Evolutionary conservation across 1,140 invertebrate genomes (phyloP), one percentile per base, ranked within the genome.

Genomic region (Meloidogyne exigua): DNA sequence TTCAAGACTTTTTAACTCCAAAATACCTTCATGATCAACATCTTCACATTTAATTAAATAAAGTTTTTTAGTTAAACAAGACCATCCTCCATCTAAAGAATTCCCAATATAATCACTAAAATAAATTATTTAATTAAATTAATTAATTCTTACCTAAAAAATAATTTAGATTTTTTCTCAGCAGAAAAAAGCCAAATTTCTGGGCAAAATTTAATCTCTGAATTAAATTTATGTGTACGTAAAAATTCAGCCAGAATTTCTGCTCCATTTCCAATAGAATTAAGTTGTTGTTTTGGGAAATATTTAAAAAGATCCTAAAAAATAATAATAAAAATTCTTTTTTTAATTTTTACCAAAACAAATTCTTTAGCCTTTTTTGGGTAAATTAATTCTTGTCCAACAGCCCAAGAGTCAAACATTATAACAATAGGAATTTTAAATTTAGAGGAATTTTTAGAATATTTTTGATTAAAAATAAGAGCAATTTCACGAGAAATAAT

Each of bases 401-500:
- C 18, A 36, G 66, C 66, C 70, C 70, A 72, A 26, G 70, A 72
- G 21, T 66, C 39, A 11, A 42, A 72, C 63, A 72, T 69, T 26
- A 72, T 23, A 28, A 72, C 49, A 66, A 44, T 21, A 70, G 66
- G 66, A 42, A 42, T 10, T 32, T 18, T 18, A 5, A 68, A 36
- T 18, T 67, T 44, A 18, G 26, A 39, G 1, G 13, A 7, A 23
- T 32, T 39, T 18, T 23, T 10, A 9, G 15, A 28, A 42, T 68
- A n/a, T 32, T 42, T 32, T 1, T 42, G 21, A 18, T 79, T 80
- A 4, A 83, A 67, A 25, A 82, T 67, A 26, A 73, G 42, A 18
- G 78, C 76, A 9, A 84, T 76, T 70, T 83, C 82, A 15, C 75
- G 67, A 44, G 76, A 73, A 28, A 83, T 57, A 67, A 80, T 76